Evolutionary conservation across 2,888 invertebrate genomes (phyloP).

Genomic region (Mythimna loreyi): DNA sequence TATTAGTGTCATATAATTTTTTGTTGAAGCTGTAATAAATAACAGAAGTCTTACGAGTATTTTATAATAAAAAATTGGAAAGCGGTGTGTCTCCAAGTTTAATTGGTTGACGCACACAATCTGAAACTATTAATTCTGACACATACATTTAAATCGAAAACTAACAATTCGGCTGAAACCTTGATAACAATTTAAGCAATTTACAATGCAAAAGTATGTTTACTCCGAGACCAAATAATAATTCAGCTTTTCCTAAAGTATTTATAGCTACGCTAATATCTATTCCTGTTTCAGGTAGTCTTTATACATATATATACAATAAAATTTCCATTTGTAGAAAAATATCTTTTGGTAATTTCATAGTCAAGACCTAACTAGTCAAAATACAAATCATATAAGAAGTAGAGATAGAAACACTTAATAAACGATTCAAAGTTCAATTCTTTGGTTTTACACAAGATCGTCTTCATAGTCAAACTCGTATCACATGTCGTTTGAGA

Average conservation of each 20-base stretch:
- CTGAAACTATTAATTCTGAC: neutral
- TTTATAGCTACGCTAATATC: slow-evolving; percentile 32
- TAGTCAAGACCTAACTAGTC: slow-evolving; percentile 60
- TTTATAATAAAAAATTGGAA: slow-evolving; percentile 7
- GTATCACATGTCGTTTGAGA: slow-evolving; percentile 84
- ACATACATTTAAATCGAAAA: slow-evolving; percentile 13
- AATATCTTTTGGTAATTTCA: slow-evolving; percentile 70
- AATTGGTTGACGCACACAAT: neutral
- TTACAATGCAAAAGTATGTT: slow-evolving; percentile 20
- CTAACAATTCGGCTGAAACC: slow-evolving; percentile 32
- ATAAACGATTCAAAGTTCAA: slow-evolving; percentile 50
- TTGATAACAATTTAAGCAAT: slow-evolving; percentile 22
- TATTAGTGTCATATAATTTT: neutral
- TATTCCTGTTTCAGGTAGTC: slow-evolving; percentile 70
- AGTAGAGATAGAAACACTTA: slow-evolving; percentile 33
- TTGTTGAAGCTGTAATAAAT: neutral
- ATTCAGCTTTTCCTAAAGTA: slow-evolving; percentile 20
- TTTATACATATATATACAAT: slow-evolving; percentile 61
- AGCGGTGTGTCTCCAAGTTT: neutral
- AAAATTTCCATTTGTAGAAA: slow-evolving; percentile 75
- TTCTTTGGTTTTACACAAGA: slow-evolving; percentile 81
- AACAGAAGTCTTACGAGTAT: neutral
- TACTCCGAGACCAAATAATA: slow-evolving; percentile 6
- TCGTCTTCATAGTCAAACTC: slow-evolving; percentile 83
- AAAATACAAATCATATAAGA: slow-evolving; percentile 55